Conservation (phyloP, 1,140 invertebrate genomes). For the Grapholita molesta region DNA sequence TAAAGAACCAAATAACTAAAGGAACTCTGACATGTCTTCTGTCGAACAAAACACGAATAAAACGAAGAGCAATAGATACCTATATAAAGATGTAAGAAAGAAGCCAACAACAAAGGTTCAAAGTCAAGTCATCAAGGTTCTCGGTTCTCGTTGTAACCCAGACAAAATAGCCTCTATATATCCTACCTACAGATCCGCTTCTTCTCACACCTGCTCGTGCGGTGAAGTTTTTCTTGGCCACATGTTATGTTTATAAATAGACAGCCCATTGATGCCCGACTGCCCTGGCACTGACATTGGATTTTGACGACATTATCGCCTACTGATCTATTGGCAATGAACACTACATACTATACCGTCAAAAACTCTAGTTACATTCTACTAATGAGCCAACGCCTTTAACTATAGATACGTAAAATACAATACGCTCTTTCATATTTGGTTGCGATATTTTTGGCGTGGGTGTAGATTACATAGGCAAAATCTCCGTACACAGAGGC, state of each 20-base stretch:
- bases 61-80: too few species aligned
- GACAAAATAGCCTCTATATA: background rate
- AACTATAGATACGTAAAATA: background rate
- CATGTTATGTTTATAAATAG: constrained; percentile 59
- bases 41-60: too few species aligned
- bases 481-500: constrained; percentile 40
- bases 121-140: background rate
- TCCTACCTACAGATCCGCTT: background rate
- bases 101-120: background rate
- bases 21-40: too few species aligned
- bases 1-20: too few species aligned
- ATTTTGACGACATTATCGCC: constrained; percentile 34
- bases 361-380: constrained; percentile 27
- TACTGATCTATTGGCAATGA: constrained; percentile 51
- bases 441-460: constrained; percentile 31
- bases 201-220: constrained; percentile 29
- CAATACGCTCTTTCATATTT: constrained; percentile 11
- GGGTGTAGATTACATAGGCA: constrained; percentile 59
- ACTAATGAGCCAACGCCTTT: background rate
- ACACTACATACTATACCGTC: constrained; percentile 23
- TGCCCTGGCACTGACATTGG: constrained; percentile 66
- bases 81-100: background rate
- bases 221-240: constrained; percentile 59
- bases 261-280: constrained; percentile 57
- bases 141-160: background rate